Percentiles rank a stretch among this genome's conserved stretches.
phyloP scores from a whole-genome alignment of 1,140 invertebrate genomes.

The Drosophila micromelanica region DNA sequence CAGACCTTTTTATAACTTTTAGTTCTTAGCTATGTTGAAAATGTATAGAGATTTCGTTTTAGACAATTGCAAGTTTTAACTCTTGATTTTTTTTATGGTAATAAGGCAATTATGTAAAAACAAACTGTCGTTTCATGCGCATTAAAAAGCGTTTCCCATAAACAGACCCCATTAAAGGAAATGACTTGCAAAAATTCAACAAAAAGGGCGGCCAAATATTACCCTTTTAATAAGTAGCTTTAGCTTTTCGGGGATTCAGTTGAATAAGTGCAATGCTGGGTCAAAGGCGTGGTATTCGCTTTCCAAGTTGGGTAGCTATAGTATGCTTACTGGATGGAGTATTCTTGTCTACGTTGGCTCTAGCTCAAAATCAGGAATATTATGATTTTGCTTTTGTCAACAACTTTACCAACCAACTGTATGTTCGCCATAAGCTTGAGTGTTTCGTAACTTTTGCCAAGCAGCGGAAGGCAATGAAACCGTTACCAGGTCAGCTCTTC shows the following conservation, averaged over 20 bases:
- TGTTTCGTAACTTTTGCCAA: constrained; percentile 5
- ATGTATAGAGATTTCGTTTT: not conserved
- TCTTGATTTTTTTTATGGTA: not conserved
- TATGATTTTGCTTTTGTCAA: constrained; percentile 11
- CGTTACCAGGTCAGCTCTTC: not conserved
- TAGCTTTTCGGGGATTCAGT: constrained; percentile 4
- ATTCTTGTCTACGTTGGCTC: not conserved
- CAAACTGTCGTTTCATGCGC: not conserved
- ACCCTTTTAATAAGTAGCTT: not conserved
- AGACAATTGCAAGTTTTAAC: no score
- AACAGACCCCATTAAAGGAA: not conserved
- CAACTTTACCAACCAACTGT: constrained; percentile 1
- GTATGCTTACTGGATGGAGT: constrained; percentile 4
- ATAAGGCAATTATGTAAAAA: not conserved
- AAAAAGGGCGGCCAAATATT: not conserved
- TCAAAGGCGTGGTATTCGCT: not conserved
- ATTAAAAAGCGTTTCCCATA: not conserved
- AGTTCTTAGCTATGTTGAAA: no score
- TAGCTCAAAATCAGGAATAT: not conserved
- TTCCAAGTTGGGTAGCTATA: not conserved
- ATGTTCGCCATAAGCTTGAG: constrained; percentile 4
- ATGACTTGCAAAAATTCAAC: constrained; percentile 3
- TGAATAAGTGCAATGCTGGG: constrained; percentile 8
- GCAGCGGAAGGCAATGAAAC: not conserved
- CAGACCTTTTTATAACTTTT: no score